Conservation (phyloP, 2,888 invertebrate genomes). For the Euphydryas editha region DNA sequence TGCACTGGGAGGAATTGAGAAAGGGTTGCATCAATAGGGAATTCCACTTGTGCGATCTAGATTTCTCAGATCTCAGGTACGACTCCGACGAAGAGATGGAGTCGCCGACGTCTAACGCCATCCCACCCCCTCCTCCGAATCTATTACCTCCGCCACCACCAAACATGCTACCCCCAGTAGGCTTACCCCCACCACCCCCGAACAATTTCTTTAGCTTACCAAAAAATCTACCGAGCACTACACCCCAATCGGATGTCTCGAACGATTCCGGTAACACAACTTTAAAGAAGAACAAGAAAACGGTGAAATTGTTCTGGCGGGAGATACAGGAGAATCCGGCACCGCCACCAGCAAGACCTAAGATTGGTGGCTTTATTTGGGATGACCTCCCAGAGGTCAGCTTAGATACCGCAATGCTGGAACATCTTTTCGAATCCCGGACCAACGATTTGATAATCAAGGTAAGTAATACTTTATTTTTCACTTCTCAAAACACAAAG, state of each 20-base stretch:
- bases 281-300: slow-evolving; percentile 95
- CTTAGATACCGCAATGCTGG: slow-evolving; percentile 96
- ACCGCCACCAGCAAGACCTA: slow-evolving; percentile 78
- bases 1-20: slow-evolving; percentile 96
- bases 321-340: slow-evolving; percentile 92
- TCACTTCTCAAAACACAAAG: background rate
- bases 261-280: slow-evolving; percentile 77
- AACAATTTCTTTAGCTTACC: slow-evolving; percentile 75
- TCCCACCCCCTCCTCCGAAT: slow-evolving; percentile 91
- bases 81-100: slow-evolving; percentile 94
- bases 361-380: slow-evolving; percentile 92
- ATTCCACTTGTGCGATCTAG: slow-evolving; percentile 95
- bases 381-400: slow-evolving; percentile 93
- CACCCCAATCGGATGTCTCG: slow-evolving; percentile 61
- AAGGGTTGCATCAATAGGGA: slow-evolving; percentile 89
- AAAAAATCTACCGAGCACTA: slow-evolving; percentile 62
- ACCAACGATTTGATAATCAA: slow-evolving; percentile 97
- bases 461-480: slow-evolving; percentile 64
- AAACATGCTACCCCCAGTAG: slow-evolving; percentile 82
- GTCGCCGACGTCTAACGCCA: slow-evolving; percentile 86
- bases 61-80: slow-evolving; percentile 96
- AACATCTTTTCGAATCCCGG: slow-evolving; percentile 98
- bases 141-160: slow-evolving; percentile 92
- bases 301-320: slow-evolving; percentile 99
- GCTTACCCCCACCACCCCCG: slow-evolving; percentile 79